These are phyloP conservation scores for Onychomys leucogaster DNA, from an alignment of 2,797 vertebrate genomes.

Conservation along the genomic window DNA sequence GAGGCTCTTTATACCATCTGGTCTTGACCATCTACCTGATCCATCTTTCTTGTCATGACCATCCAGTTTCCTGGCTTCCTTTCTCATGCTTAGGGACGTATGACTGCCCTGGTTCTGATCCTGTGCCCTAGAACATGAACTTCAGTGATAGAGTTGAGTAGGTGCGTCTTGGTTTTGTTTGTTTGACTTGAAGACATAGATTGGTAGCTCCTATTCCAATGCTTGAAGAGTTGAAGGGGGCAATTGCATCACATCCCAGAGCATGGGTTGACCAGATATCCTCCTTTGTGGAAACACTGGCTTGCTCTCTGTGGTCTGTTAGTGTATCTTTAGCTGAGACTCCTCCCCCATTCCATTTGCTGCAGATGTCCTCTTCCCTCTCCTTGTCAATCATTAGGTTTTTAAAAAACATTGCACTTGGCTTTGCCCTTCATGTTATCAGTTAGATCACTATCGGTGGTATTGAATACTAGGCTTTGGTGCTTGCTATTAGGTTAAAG, in stretches of 20 bases:
- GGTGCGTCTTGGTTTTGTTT: neutral
- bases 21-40: neutral
- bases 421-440: constrained; percentile 64
- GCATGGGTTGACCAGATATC: neutral
- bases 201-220: neutral
- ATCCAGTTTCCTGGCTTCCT: constrained; percentile 12
- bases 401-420: neutral
- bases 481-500: constrained; percentile 66
- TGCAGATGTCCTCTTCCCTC: neutral
- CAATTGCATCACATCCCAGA: neutral
- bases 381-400: constrained; percentile 44
- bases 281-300: constrained; percentile 2
- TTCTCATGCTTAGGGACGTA: neutral
- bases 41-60: neutral
- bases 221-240: constrained; percentile 11
- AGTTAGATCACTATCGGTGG: constrained; percentile 54
- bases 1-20: neutral
- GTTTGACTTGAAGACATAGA: constrained; percentile 37
- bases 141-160: constrained; percentile 28
- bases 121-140: neutral
- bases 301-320: constrained; percentile 31
- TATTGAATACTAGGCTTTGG: constrained; percentile 18
- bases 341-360: neutral
- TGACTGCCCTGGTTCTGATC: neutral
- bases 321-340: neutral